These are phyloP conservation scores for Argyresthia goedartella DNA, from an alignment of 2,888 invertebrate species.

Conservation along the genomic window DNA sequence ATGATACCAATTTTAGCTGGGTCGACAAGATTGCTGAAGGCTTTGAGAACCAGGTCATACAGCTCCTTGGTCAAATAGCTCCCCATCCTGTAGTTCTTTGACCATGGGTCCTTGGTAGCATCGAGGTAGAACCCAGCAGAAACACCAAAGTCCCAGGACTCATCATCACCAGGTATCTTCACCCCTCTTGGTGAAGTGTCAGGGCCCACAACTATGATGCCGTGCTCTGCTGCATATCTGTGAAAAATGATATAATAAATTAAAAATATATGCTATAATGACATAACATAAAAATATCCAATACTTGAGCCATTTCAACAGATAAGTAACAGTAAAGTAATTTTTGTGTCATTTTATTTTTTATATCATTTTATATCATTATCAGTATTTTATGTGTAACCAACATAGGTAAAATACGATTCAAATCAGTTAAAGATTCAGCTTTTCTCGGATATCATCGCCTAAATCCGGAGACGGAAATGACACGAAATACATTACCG, in stretches of 20 bases:
- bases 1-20: constrained; percentile 78
- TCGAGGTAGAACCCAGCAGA: constrained; percentile 97
- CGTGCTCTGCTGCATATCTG: constrained; percentile 85
- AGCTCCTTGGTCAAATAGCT: constrained; percentile 93
- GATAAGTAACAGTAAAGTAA: too few relatives aligned
- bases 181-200: constrained; percentile 96
- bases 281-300: too few relatives aligned
- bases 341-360: too few relatives aligned
- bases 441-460: too few relatives aligned
- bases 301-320: too few relatives aligned
- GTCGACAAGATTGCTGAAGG: constrained; percentile 73
- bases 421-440: too few relatives aligned
- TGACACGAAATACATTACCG: too few relatives aligned
- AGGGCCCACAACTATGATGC: constrained; percentile 90
- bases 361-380: too few relatives aligned
- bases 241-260: not conserved
- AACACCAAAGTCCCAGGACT: constrained; percentile 93
- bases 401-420: too few relatives aligned
- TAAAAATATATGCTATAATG: too few relatives aligned
- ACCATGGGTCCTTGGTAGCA: constrained; percentile 93
- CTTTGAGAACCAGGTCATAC: constrained; percentile 77
- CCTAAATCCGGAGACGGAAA: too few relatives aligned
- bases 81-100: constrained; percentile 93
- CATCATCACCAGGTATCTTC: constrained; percentile 91
- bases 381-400: too few relatives aligned